Conservation (phyloP, 2,888 invertebrate species). For the Drosophila cracens region DNA sequence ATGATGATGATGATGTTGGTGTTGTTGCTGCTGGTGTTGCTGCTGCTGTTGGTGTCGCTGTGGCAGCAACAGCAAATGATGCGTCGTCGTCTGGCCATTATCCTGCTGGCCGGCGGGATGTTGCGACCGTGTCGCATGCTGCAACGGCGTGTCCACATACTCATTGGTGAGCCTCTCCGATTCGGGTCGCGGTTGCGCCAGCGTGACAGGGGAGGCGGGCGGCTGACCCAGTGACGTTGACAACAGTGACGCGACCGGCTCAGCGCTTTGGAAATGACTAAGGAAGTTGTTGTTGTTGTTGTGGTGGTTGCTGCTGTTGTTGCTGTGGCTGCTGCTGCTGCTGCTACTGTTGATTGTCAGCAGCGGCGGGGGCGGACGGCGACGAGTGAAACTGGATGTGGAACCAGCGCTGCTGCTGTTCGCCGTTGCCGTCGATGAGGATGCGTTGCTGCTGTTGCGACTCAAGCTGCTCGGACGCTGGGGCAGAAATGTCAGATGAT, state of each 20-base stretch:
- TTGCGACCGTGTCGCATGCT: slow-evolving; percentile 85
- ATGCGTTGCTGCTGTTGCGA: slow-evolving; percentile 82
- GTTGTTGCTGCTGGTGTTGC: slow-evolving; percentile 85
- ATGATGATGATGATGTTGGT: slow-evolving; percentile 84
- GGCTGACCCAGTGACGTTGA: slow-evolving; percentile 69
- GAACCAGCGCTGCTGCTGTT: slow-evolving; percentile 72
- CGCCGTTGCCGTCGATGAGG: slow-evolving; percentile 79
- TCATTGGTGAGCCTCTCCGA: slow-evolving; percentile 95
- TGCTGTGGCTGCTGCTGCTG: slow-evolving; percentile 59
- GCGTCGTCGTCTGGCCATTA: slow-evolving; percentile 86
- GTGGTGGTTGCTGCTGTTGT: slow-evolving; percentile 17
- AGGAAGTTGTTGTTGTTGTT: slow-evolving; percentile 75
- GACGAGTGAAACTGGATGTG: slow-evolving; percentile 83
- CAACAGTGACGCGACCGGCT: slow-evolving; percentile 75
- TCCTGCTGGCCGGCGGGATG: slow-evolving; percentile 85
- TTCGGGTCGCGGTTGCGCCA: slow-evolving; percentile 92
- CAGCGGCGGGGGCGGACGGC: slow-evolving; percentile 79
- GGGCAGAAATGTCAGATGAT: slow-evolving; percentile 81
- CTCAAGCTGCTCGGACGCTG: slow-evolving; percentile 80
- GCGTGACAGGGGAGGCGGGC: slow-evolving; percentile 85
- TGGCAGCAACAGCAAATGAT: slow-evolving; percentile 86
- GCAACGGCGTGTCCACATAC: slow-evolving; percentile 94
- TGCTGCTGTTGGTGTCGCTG: slow-evolving; percentile 87
- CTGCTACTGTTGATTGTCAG: slow-evolving; percentile 50
- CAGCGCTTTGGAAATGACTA: slow-evolving; percentile 84